These are phyloP conservation scores for Elephas maximus DNA, from an alignment of 2,113 vertebrate species.

Conservation along the genomic window DNA sequence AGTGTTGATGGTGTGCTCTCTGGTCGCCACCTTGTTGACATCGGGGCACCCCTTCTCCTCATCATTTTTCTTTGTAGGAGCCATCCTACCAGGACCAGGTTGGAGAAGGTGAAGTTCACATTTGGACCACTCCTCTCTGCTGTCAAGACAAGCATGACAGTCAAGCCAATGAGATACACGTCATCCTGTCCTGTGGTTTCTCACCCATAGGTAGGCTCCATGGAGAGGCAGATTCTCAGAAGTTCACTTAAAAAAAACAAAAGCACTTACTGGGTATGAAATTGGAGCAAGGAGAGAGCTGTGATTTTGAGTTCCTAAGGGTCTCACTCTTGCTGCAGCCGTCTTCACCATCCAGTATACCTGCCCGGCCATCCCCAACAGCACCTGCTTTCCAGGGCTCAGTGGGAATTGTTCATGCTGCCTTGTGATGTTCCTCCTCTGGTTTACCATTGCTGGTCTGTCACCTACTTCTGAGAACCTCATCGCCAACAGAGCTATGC, in stretches of 20 bases:
- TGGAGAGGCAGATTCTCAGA: neutral
- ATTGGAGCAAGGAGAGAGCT: neutral
- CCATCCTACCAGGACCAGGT: neutral
- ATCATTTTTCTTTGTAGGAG: neutral
- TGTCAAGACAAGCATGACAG: neutral
- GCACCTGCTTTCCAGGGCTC: neutral
- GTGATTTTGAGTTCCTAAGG: neutral
- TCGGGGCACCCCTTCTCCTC: neutral
- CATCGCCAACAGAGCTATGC: too few species aligned
- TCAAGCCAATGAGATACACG: accelerated
- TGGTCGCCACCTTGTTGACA: neutral
- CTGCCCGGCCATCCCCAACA: neutral
- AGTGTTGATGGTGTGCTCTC: neutral
- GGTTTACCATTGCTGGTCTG: neutral
- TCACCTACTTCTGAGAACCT: neutral
- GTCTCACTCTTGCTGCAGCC: neutral
- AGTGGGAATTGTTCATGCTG: too few species aligned
- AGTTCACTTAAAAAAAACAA: too few species aligned
- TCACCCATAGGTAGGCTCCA: accelerated
- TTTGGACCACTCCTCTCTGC: neutral
- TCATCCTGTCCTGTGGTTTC: neutral
- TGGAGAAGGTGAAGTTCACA: neutral
- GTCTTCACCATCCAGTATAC: neutral
- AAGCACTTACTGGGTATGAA: neutral
- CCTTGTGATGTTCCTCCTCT: neutral